Evolutionary conservation across 2,113 vertebrate species (phyloP).

Genomic region (Excalfactoria chinensis): DNA sequence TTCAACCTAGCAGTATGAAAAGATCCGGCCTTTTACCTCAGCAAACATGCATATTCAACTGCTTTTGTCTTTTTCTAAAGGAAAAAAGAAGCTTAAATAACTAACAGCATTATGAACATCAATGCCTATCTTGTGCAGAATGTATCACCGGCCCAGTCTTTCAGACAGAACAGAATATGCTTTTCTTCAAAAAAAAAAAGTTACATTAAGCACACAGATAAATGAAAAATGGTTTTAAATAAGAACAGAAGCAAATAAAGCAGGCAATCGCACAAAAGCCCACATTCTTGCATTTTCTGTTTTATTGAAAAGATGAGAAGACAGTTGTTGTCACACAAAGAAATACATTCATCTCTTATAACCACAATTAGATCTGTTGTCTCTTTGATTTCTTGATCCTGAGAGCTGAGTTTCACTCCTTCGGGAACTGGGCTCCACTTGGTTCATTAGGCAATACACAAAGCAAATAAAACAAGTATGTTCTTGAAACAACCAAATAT

Average conservation of each 20-base stretch:
- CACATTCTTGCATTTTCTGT: not conserved
- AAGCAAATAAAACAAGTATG: not conserved
- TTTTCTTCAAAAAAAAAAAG: not conserved
- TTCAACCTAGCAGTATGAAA: not conserved
- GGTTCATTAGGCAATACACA: not conserved
- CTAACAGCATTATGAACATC: not conserved
- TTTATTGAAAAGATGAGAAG: not conserved
- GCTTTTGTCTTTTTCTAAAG: not conserved
- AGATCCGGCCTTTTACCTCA: not conserved
- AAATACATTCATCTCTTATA: not conserved
- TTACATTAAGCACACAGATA: not conserved
- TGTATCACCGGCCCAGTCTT: not conserved
- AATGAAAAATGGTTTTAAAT: not conserved
- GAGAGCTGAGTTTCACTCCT: not conserved
- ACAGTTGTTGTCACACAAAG: not conserved
- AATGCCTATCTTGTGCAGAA: not conserved
- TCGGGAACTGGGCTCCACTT: not conserved
- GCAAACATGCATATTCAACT: not conserved
- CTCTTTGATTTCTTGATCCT: not conserved
- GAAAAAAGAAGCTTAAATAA: not conserved
- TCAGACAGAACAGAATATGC: not conserved
- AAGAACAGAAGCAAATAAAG: not conserved
- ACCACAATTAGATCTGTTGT: not conserved
- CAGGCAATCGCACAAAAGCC: not conserved
- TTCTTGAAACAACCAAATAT: not conserved